Base-by-base conservation (phyloP, 2,113 vertebrate species). In the Tinamus guttatus region DNA sequence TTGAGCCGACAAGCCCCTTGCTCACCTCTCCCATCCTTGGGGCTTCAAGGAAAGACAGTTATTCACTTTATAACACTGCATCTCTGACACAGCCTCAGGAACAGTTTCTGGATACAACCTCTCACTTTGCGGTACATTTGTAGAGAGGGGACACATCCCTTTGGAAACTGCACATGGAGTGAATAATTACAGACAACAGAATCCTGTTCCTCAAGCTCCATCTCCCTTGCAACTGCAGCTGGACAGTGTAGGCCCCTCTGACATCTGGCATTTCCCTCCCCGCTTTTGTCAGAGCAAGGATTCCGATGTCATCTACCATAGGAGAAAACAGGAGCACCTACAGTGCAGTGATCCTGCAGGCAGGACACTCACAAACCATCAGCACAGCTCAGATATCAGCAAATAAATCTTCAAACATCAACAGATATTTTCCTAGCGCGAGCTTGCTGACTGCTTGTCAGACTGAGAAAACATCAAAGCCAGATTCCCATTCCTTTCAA, bases 391-490 rank as follows among this genome's bases (percentile, higher is more conserved):
- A 12, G 41, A n/a, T 65, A 87, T 49, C 90, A 83, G 67, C 87
- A 91, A 64, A 73, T 64, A 38, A 38, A 89, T 69, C 85, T 74
- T 47, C 73, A 58, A 67, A 36, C 65, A 69, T 71, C 93, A 87
- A 85, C 70, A 81, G 78, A 54, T 62, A 62, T 78, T 86, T 78
- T 74, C 85, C 58, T 58, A 25, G 68, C 6, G 11, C 0, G 4
- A 77, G 81, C 7, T 54, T 83, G 64, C 59, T 69, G 85, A 62
- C 64, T 78, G 2, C 83, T 85, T 75, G 62, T 85, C 87, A 92
- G 51, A 4, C 49, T 20, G 25, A 51, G 59, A 62, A 69, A 89
- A 47, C 94, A 76, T 82, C 89, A 90, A 79, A 73, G 87, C 63
- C 71, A 34, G 0, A 18, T 1, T 15, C 30, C 17, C 43, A 28